phyloP scores from a whole-genome alignment of 2,113 vertebrate species.

The Vimba vimba region DNA sequence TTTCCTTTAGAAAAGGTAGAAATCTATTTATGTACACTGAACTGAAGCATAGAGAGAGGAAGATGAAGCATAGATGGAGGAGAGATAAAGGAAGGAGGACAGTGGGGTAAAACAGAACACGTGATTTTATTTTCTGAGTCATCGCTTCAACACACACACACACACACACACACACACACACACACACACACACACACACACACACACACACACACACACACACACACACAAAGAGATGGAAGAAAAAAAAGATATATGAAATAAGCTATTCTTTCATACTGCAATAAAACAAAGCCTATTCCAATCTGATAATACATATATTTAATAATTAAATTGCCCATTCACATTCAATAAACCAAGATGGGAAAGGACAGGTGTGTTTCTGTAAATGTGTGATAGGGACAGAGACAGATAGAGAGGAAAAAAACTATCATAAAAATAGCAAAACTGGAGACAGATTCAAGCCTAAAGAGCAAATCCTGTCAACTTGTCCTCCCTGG shows the following conservation, averaged over 20 bases:
- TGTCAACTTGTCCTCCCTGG: conserved; percentile 40
- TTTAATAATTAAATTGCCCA: conserved; percentile 34
- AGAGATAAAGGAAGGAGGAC: neutral
- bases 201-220: neutral
- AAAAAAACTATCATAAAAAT: conserved; percentile 49
- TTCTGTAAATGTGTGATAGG: conserved; percentile 19
- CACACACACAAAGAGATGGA: neutral
- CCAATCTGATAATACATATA: conserved; percentile 15
- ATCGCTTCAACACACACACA: conserved; percentile 17
- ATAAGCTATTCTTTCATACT: neutral
- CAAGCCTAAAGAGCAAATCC: conserved; percentile 42
- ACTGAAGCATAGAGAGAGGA: conserved; percentile 31
- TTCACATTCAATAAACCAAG: neutral
- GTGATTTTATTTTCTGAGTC: conserved; percentile 41
- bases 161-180: conserved; percentile 19
- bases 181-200: too few relatives aligned
- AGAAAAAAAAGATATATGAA: neutral
- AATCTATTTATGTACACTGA: neutral
- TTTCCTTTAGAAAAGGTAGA: conserved; percentile 4
- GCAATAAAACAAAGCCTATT: conserved; percentile 5
- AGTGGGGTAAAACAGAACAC: conserved; percentile 20
- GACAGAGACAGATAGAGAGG: conserved; percentile 10
- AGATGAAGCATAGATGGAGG: neutral
- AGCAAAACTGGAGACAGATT: conserved; percentile 28
- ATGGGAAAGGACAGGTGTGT: conserved; percentile 34